Evolutionary conservation across 2,797 vertebrate species (phyloP), one percentile per base, ranked within the genome.

Genomic region (Gambelia wislizenii): DNA sequence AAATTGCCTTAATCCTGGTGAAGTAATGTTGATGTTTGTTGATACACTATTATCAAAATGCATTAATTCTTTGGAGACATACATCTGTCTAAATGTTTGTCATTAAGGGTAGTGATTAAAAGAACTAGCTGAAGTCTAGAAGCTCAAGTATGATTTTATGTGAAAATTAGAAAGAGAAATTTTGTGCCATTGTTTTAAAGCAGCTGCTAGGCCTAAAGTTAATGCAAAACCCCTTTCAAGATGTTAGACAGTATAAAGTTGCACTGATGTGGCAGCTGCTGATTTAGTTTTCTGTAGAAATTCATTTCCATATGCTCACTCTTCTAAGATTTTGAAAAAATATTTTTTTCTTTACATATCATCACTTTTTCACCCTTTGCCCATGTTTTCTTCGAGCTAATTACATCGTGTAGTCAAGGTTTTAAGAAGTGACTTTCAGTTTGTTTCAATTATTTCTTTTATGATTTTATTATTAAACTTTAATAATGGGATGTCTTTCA

Each of bases 1-100:
- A 87, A 81, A 82, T 81, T 47, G 39, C 20, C 39, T 87, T n/a
- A 59, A n/a, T 27, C 42, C 2, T 74, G 42, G 39, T 22, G 22
- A 87, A 86, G 42, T 79, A 44, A 67, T 78, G 59, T 69, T 87
- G 25, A 87, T 87, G 54, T 74, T 87, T 87, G 78, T 82, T 87
- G 78, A 72, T n/a, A 52, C 30, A 22, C 8, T 74, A 5, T 59
- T 18, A 85, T 81, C n/a, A 78, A 83, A 88, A 67, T 88, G 10
- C 80, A 67, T 78, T 78, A 25, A 61, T 47, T 64, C 44, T 74
- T 2, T 72, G 42, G 42, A 89, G 22, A 14, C 52, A 85, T 7
- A 52, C 30, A 81, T 74, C 6, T 74, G 54, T 42, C 30, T 85
- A 54, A 75, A 70, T 70, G 30, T 84, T 52, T 84, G 22, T 44